Evolutionary conservation across 2,888 invertebrate genomes (phyloP).

Genomic region (Anthoptus insignis): DNA sequence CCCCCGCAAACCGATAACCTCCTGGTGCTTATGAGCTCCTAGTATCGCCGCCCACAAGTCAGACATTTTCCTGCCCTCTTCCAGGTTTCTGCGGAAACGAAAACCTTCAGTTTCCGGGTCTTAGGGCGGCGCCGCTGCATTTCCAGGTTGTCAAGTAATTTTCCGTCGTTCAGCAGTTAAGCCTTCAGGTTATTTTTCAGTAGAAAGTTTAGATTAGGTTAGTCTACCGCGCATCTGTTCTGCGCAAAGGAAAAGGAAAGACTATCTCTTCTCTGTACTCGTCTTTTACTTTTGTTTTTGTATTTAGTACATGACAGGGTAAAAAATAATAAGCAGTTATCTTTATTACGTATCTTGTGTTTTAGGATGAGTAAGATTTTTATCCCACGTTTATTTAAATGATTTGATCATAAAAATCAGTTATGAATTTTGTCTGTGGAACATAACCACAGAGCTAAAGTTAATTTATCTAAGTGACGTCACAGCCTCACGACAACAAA

Average conservation of each 20-base stretch:
- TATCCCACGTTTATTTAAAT: too few species aligned
- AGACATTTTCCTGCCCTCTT: slow-evolving; percentile 83
- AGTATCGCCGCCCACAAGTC: slow-evolving; percentile 82
- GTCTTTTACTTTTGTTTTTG: background rate
- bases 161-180: slow-evolving; percentile 20
- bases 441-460: too few species aligned
- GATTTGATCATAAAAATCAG: too few species aligned
- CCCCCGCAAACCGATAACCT: slow-evolving; percentile 46
- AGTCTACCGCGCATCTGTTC: slow-evolving; percentile 61
- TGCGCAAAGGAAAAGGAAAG: slow-evolving; percentile 68
- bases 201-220: slow-evolving; percentile 27
- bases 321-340: too few species aligned
- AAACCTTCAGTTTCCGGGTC: slow-evolving; percentile 69
- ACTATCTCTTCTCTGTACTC: too few species aligned
- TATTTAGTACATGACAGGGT: too few species aligned
- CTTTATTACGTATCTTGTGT: too few species aligned
- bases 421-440: too few species aligned
- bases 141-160: slow-evolving; percentile 30
- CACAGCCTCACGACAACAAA: too few species aligned
- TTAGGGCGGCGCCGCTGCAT: slow-evolving; percentile 65
- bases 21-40: slow-evolving; percentile 62
- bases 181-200: slow-evolving; percentile 14
- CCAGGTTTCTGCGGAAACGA: slow-evolving; percentile 71
- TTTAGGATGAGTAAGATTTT: too few species aligned
- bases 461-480: too few species aligned